Evolutionary conservation across 1,140 invertebrate species (phyloP).

Genomic region (Drosophila eugracilis): DNA sequence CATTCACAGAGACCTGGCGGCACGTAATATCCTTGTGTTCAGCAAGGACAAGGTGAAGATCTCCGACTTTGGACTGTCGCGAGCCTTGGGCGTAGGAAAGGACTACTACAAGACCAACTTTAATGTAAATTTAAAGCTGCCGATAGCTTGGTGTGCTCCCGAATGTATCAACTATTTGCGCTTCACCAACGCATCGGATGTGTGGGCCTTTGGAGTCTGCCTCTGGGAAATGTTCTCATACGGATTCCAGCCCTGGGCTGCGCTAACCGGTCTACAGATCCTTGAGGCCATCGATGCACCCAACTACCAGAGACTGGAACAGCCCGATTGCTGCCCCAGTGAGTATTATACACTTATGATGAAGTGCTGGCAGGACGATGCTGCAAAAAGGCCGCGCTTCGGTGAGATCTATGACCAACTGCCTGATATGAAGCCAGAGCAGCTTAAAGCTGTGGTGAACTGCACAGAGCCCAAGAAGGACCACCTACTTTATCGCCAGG

Average conservation of each 20-base stretch:
- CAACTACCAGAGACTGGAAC: slow-evolving; percentile 94
- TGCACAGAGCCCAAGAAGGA: slow-evolving; percentile 86
- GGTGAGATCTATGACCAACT: slow-evolving; percentile 92
- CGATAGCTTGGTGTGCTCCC: slow-evolving; percentile 99
- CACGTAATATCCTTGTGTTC: slow-evolving; percentile 98
- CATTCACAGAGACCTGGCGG: slow-evolving; percentile 97
- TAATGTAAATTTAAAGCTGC: slow-evolving; percentile 98
- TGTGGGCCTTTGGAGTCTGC: slow-evolving; percentile 99
- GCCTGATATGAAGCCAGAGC: slow-evolving; percentile 95
- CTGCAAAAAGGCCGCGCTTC: slow-evolving; percentile 95
- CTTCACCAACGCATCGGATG: slow-evolving; percentile 98
- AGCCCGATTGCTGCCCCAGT: slow-evolving; percentile 97
- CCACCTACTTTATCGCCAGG: slow-evolving; percentile 92
- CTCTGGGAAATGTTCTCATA: slow-evolving; percentile 99
- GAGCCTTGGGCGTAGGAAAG: slow-evolving; percentile 98
- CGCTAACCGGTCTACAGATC: slow-evolving; percentile 97
- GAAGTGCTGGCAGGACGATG: slow-evolving; percentile 98
- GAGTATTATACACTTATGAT: slow-evolving; percentile 97
- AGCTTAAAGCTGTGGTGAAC: slow-evolving; percentile 89
- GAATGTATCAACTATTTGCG: slow-evolving; percentile 98
- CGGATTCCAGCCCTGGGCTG: slow-evolving; percentile 98
- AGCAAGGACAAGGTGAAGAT: slow-evolving; percentile 99
- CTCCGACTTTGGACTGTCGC: slow-evolving; percentile 98
- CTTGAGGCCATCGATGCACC: slow-evolving; percentile 98
- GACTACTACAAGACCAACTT: slow-evolving; percentile 99